phyloP scores from a whole-genome alignment of 2,113 vertebrate species.

The Carollia perspicillata region DNA sequence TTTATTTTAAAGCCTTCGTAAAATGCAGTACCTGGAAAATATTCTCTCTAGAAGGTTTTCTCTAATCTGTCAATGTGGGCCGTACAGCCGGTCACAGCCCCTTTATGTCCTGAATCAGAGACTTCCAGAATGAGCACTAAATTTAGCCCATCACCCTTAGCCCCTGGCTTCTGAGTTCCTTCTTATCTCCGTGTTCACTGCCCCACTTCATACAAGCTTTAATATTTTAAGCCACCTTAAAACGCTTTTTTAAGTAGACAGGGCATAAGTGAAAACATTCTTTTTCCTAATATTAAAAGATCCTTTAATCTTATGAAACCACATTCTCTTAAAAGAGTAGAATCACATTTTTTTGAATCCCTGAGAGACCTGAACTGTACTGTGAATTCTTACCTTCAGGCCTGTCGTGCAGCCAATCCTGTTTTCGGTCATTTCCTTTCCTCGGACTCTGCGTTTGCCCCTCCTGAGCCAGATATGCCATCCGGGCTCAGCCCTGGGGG shows the following conservation, averaged over 20 bases:
- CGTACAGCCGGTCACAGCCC: rapidly evolving
- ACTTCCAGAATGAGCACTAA: background rate
- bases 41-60: background rate
- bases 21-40: background rate
- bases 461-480: background rate
- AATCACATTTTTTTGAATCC: background rate
- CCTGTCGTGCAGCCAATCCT: rapidly evolving
- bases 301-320: conserved; percentile 48
- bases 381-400: background rate
- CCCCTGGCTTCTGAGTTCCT: background rate
- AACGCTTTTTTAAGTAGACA: background rate
- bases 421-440: background rate
- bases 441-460: background rate
- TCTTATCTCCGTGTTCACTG: background rate
- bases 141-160: background rate
- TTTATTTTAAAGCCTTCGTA: background rate
- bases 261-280: background rate
- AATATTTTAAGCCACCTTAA: conserved; percentile 38
- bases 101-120: background rate
- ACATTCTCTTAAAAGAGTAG: conserved; percentile 36
- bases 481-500: background rate
- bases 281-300: conserved; percentile 8
- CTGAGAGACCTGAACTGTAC: background rate
- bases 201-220: background rate
- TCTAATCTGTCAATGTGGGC: background rate